Conservation (phyloP, 1,140 invertebrate species). For the Aricia agestis region DNA sequence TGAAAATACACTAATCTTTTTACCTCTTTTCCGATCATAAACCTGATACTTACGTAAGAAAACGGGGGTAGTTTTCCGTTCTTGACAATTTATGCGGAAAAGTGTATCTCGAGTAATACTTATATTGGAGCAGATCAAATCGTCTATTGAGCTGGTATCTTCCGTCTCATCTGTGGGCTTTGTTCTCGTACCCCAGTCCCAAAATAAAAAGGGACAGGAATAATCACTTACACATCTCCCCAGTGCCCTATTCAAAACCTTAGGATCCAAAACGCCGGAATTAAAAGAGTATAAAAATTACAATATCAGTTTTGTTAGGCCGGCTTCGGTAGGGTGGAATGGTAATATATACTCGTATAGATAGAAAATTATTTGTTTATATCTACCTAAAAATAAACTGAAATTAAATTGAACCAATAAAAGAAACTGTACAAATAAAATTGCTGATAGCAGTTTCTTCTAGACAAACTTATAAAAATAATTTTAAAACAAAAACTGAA, state of each 20-base stretch:
- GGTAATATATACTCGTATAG: too few species aligned
- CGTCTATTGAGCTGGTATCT: background rate
- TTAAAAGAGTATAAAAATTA: slow-evolving; percentile 1
- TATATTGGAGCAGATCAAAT: background rate
- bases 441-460: too few species aligned
- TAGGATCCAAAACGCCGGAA: background rate
- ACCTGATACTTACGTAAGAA: too few species aligned
- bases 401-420: too few species aligned
- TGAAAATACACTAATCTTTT: background rate
- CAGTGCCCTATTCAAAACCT: background rate
- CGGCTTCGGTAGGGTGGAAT: background rate
- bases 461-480: too few species aligned
- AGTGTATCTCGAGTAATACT: background rate
- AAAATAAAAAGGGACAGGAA: slow-evolving; percentile 1
- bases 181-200: background rate
- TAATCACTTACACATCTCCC: background rate
- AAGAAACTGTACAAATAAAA: too few species aligned
- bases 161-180: background rate
- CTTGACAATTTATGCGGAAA: background rate
- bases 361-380: too few species aligned
- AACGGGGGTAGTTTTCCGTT: too few species aligned
- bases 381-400: too few species aligned
- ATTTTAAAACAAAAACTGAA: too few species aligned
- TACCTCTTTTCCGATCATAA: too few species aligned
- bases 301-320: background rate